Evolutionary conservation across 2,113 vertebrate species (phyloP).

Genomic region (Semnornis frantzii): DNA sequence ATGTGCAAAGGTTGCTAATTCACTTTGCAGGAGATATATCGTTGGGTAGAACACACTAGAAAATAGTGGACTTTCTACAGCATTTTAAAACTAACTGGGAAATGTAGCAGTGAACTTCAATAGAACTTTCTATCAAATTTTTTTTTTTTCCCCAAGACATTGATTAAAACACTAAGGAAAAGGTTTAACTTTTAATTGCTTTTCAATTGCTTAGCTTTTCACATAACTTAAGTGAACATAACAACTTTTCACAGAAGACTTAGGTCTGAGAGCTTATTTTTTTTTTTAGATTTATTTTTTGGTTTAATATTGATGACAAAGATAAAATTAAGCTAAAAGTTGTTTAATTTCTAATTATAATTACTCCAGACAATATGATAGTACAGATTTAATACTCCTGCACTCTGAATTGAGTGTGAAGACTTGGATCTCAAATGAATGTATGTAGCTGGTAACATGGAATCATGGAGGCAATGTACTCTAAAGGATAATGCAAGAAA

Average conservation of each 20-base stretch:
- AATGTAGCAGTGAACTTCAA: background rate
- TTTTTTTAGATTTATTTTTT: background rate
- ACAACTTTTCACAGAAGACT: background rate
- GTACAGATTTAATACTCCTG: background rate
- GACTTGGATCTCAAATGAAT: background rate
- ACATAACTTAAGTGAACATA: background rate
- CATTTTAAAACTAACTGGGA: background rate
- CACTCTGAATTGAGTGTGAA: background rate
- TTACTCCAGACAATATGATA: background rate
- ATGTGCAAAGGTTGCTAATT: conserved; percentile 14
- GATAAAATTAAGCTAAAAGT: background rate
- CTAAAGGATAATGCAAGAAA: background rate
- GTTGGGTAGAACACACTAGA: background rate
- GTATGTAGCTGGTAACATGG: background rate
- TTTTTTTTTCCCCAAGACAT: background rate
- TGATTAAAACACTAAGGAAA: background rate
- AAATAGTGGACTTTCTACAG: background rate
- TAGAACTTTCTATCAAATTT: background rate
- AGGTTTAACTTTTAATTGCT: background rate
- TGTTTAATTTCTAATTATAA: background rate
- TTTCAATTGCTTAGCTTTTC: background rate
- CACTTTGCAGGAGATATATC: background rate
- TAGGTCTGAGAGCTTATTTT: background rate
- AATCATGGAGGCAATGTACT: background rate
- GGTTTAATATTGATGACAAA: background rate